Evolutionary conservation across 2,888 invertebrate genomes (phyloP).

Genomic region (Yponomeuta evonymella): DNA sequence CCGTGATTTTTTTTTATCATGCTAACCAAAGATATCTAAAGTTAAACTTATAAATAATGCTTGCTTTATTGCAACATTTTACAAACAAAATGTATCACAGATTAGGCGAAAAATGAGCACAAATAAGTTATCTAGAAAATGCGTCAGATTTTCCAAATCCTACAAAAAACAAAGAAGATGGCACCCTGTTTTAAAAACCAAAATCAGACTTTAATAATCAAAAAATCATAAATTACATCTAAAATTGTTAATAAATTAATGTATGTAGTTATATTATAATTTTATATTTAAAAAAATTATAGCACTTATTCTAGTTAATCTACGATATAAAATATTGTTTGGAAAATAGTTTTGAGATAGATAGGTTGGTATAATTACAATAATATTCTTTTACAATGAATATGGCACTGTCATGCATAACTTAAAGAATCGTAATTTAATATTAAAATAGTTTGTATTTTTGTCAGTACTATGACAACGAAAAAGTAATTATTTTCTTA

Average conservation of each 20-base stretch:
- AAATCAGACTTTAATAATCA: slow-evolving; percentile 44
- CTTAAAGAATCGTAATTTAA: no score
- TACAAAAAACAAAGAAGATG: slow-evolving; percentile 34
- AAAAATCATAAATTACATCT: slow-evolving; percentile 21
- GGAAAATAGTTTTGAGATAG: not conserved
- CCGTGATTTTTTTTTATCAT: not conserved
- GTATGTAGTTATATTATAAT: not conserved
- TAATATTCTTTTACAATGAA: no score
- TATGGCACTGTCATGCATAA: no score
- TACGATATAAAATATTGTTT: not conserved
- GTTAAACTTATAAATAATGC: slow-evolving; percentile 7
- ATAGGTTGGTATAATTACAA: not conserved
- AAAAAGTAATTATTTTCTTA: no score
- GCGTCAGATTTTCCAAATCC: slow-evolving; percentile 8
- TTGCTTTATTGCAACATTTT: slow-evolving; percentile 55
- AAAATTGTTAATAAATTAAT: slow-evolving; percentile 42
- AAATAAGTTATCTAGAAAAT: slow-evolving; percentile 17
- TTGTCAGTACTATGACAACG: no score
- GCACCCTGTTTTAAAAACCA: slow-evolving; percentile 52
- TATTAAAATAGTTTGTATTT: no score
- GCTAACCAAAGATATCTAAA: not conserved
- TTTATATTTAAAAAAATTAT: not conserved
- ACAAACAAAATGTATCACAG: slow-evolving; percentile 68
- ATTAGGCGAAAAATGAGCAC: slow-evolving; percentile 53
- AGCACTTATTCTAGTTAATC: not conserved